Conservation (phyloP, 2,113 vertebrate species). For the Manacus vitellinus region DNA sequence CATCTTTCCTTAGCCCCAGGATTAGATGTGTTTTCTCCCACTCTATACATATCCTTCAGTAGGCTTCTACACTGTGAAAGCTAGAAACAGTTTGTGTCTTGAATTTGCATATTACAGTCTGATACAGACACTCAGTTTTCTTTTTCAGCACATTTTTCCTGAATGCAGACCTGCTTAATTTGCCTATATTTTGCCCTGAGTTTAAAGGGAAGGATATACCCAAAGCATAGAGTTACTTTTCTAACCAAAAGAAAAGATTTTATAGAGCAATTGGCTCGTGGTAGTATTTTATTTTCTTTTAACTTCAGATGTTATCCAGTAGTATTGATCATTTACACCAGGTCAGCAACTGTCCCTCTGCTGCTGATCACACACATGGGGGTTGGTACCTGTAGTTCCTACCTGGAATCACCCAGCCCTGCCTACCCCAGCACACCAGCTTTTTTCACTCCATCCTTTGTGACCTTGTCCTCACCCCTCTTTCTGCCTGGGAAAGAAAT, state of each 20-base stretch:
- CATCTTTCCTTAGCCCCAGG: neutral
- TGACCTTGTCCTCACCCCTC: neutral
- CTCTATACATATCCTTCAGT: neutral
- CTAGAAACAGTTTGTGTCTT: neutral
- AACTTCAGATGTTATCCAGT: neutral
- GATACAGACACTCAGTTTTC: neutral
- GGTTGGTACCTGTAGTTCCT: neutral
- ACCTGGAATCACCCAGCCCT: neutral
- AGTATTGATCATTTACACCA: neutral
- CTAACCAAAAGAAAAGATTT: neutral
- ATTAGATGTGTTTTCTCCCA: constrained; percentile 16
- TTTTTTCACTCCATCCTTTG: neutral
- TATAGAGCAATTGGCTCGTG: neutral
- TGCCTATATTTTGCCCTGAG: neutral
- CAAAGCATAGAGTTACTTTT: neutral
- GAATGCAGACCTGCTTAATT: neutral
- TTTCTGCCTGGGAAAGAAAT: neutral
- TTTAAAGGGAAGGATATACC: neutral
- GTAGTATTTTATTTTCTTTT: neutral
- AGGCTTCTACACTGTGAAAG: neutral
- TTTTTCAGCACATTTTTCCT: neutral
- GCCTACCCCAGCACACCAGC: neutral
- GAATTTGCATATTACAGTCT: neutral
- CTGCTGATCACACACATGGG: neutral
- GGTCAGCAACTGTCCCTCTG: neutral